These are phyloP conservation scores for Eurytoma californica DNA, from an alignment of 2,888 invertebrate species.

Conservation along the genomic window DNA sequence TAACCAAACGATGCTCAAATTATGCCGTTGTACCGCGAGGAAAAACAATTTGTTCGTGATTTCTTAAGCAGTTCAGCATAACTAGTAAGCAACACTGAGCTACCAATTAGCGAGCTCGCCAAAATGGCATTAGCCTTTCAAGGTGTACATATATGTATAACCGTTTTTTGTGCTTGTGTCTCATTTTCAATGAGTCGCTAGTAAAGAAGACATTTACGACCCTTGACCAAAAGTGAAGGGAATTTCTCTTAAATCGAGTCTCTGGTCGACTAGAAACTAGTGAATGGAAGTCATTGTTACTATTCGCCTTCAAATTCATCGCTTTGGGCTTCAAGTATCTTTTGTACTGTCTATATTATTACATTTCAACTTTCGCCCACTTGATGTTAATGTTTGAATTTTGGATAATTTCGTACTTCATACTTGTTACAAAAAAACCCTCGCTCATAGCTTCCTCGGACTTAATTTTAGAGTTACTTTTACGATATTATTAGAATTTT, in stretches of 20 bases:
- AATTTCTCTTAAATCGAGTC: constrained; percentile 24
- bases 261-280: constrained; percentile 13
- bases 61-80: constrained; percentile 33
- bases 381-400: too few species aligned
- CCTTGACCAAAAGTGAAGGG: constrained; percentile 33
- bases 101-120: neutral
- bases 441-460: too few species aligned
- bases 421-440: too few species aligned
- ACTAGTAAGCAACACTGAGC: neutral
- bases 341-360: constrained; percentile 27
- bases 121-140: constrained; percentile 4
- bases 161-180: neutral
- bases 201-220: constrained; percentile 15
- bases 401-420: too few species aligned
- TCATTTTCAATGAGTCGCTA: neutral
- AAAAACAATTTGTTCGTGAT: constrained; percentile 26
- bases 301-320: neutral
- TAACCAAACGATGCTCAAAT: constrained; percentile 30
- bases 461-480: too few species aligned
- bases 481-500: too few species aligned
- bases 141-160: constrained; percentile 1
- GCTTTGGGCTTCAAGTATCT: neutral
- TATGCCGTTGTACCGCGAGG: neutral
- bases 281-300: constrained; percentile 20
- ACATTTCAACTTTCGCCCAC: too few species aligned